Evolutionary conservation across 1,140 invertebrate species (phyloP), one percentile per base, ranked within the genome.

Genomic region (Protaetia brevitarsis): DNA sequence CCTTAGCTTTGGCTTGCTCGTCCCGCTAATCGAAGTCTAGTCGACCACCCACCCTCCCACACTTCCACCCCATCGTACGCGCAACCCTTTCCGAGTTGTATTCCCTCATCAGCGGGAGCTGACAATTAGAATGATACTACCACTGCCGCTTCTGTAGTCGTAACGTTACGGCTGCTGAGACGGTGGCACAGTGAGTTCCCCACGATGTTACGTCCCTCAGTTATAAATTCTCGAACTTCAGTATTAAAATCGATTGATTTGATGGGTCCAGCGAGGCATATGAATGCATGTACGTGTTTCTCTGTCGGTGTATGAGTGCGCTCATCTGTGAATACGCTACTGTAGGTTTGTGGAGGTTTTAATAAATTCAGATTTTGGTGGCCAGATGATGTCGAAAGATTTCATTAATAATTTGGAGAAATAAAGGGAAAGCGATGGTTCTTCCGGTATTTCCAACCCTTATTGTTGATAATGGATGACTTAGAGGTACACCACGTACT

Each of bases 201-300:
- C 16, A 11, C 8, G 41, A 5, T 51, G 11, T n/a, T 21, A 51
- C 41, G 41, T 51, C 19, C 41, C 26, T 51, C 41, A 23, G 41
- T n/a, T n/a, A n/a, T 51, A 51, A 51, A 51, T 51, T 51, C 41
- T 51, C 41, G 6, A 51, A 51, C 41, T 51, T 23, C 13, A 16
- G 41, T 51, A 51, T 51, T 51, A 51, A 51, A 51, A 51, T 51
- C 41, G 41, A 51, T 51, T 51, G 41, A 51, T 51, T 51, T 51
- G 41, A 51, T 51, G 41, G 41, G 19, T 19, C 41, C 41, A 23
- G 26, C 21, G 41, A 23, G 41, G 41, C 26, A 51, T 19, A n/a
- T n/a, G n/a, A n/a, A n/a, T n/a, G n/a, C n/a, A n/a, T n/a, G n/a
- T n/a, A n/a, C n/a, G n/a, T n/a, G n/a, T n/a, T n/a, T n/a, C n/a